Evolutionary conservation across 2,888 invertebrate species (phyloP).

Genomic region (Campoplex capitator): DNA sequence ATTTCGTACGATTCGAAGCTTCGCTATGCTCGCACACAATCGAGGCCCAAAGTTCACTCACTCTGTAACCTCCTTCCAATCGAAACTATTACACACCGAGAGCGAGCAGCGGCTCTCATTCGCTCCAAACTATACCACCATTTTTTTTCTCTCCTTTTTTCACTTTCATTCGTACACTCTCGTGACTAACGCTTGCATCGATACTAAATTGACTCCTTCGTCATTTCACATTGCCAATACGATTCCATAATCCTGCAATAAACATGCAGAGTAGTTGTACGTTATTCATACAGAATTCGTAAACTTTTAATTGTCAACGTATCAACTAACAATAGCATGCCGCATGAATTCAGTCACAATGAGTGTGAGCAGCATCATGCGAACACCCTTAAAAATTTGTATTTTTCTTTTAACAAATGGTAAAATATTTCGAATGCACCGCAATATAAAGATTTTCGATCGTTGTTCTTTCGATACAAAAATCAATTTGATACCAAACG

Average conservation of each 20-base stretch:
- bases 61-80: constrained; percentile 85
- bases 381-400: too few relatives aligned
- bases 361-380: background rate
- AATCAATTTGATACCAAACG: background rate
- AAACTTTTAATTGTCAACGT: too few relatives aligned
- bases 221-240: constrained; percentile 35
- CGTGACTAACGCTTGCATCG: constrained; percentile 13
- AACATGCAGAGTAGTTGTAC: background rate
- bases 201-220: constrained; percentile 25
- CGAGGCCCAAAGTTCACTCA: constrained; percentile 83
- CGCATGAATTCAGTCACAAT: background rate
- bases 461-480: background rate
- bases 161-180: constrained; percentile 63
- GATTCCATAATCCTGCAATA: background rate
- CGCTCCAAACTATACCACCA: constrained; percentile 46
- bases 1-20: constrained; percentile 33
- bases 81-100: constrained; percentile 84
- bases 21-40: constrained; percentile 76
- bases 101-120: constrained; percentile 81
- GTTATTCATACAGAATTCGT: background rate
- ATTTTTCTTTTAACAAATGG: too few relatives aligned
- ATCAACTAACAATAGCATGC: background rate
- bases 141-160: constrained; percentile 29
- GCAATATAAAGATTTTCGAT: too few relatives aligned
- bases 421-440: too few relatives aligned